Percentiles rank a stretch among this genome's conserved stretches.
phyloP scores from a whole-genome alignment of 2,888 invertebrate species.

The Stegophylla sp. region DNA sequence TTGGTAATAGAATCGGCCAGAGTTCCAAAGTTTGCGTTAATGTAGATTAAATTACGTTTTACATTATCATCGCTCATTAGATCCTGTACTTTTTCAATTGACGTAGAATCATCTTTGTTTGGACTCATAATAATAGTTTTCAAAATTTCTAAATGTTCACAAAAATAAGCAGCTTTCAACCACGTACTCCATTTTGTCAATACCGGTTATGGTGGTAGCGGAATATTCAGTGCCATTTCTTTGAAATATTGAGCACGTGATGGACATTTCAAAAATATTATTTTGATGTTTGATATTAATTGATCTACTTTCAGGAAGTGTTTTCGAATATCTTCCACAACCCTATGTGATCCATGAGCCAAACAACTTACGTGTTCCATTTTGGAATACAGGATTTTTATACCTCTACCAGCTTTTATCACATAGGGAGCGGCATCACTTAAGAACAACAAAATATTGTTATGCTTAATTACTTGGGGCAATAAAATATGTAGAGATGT shows the following conservation, averaged over 20 bases:
- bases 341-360: too few species aligned
- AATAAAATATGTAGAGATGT: background rate
- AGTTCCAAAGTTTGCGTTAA: background rate
- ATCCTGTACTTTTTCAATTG: background rate
- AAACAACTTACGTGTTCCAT: background rate
- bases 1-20: background rate
- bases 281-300: background rate
- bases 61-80: background rate
- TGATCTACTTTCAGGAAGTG: background rate
- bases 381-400: background rate
- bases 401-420: background rate
- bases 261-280: background rate
- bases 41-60: background rate
- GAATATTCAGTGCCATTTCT: background rate
- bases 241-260: background rate
- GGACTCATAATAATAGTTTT: background rate
- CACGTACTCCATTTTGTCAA: background rate
- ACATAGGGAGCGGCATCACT: background rate
- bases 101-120: background rate
- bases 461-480: background rate
- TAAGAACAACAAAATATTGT: background rate
- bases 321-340: conserved; percentile 8
- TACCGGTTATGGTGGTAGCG: background rate
- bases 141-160: background rate
- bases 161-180: background rate